phyloP scores from a whole-genome alignment of 2,113 vertebrate species.

The Limanda limanda region DNA sequence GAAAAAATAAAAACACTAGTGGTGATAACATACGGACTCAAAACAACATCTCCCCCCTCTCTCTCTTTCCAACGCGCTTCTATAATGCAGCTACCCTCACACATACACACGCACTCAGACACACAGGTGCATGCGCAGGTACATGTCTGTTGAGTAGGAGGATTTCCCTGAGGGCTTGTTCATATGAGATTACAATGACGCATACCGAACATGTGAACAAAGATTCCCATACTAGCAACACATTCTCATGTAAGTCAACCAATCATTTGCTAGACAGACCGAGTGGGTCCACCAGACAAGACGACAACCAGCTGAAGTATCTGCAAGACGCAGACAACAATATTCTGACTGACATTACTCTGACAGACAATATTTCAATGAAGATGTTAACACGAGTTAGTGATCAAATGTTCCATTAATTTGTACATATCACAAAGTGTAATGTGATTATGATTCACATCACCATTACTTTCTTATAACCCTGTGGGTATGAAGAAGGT shows the following conservation, averaged over 20 bases:
- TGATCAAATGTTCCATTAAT: no score
- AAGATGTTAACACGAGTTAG: no score
- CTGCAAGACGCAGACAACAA: background rate
- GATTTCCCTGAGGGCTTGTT: slow-evolving; percentile 13
- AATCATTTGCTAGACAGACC: slow-evolving; percentile 1
- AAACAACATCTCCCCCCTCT: background rate
- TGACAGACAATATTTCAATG: no score
- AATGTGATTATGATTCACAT: no score
- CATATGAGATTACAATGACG: slow-evolving; percentile 24
- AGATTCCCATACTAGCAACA: slow-evolving; percentile 13
- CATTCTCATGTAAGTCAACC: slow-evolving; percentile 2
- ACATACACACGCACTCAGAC: background rate
- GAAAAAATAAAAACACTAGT: slow-evolving; percentile 3
- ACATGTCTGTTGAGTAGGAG: slow-evolving; percentile 17
- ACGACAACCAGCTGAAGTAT: background rate
- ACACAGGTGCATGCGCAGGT: slow-evolving; percentile 23
- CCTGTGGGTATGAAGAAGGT: no score
- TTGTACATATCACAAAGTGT: no score
- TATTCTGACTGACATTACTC: background rate
- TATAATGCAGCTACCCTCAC: background rate
- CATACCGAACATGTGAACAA: background rate
- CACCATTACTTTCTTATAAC: background rate
- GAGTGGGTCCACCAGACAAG: background rate
- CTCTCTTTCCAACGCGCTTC: background rate
- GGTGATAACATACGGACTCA: slow-evolving; percentile 1